Base-by-base conservation (phyloP, 2,797 vertebrate species). In the Chlorospingus semifuscus region DNA sequence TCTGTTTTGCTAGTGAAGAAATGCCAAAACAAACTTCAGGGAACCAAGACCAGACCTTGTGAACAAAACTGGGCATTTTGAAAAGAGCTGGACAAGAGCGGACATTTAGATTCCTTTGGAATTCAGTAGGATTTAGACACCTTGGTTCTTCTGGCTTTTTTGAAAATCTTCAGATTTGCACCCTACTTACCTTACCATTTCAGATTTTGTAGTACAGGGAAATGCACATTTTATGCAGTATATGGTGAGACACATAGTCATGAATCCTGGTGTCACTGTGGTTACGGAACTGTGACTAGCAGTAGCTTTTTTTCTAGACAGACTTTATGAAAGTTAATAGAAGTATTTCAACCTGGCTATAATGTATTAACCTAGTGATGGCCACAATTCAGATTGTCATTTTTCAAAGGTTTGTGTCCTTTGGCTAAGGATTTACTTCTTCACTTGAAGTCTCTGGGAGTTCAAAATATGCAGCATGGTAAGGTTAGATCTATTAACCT, bases 361-460 rank as follows among this genome's bases (percentile, higher is more conserved):
- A 64, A 39, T 29, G 0, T 64, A 29, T 74, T 87, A 75, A 57
- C 46, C 41, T 87, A 50, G 57, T 32, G 50, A 47, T 57, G 53
- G 36, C 65, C 24, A 41, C 1, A 1, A 41, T 32, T 44, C 13
- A 8, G 50, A 70, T 6, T 53, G 36, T 32, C n/a, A 21, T 37
- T 92, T 92, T 80, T 92, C 37, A 44, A 60, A 80, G 26, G 7
- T 85, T 94, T 85, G 9, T 92, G 65, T 71, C 64, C 57, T 92
- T 80, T 57, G 36, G 24, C n/a, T 69, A 57, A 89, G 24, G 23
- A 42, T 52, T 92, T 8, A 15, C 14, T 80, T 64, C 41, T 93
- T 90, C 61, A 42, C 82, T 93, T 91, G 60, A 95, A 86, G n/a
- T 77, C 32, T 82, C 79, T 96, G 74, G 64, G 77, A 82, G 75